These are phyloP conservation scores for Calliopsis andreniformis DNA, from an alignment of 1,140 invertebrate species.

Conservation along the genomic window DNA sequence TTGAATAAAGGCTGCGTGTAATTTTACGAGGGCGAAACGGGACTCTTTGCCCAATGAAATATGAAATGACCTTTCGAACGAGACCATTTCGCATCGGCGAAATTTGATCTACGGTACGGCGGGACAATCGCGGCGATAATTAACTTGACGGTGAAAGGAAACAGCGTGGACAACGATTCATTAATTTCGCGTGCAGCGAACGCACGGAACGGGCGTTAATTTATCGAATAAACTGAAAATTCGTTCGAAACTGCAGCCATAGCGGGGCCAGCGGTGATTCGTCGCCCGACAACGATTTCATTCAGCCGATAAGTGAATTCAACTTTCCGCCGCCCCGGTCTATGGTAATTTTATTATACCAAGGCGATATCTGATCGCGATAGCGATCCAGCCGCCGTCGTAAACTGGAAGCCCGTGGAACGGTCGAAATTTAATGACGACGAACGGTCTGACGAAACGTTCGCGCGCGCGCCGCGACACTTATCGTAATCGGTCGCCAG, in stretches of 20 bases:
- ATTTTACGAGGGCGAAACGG: slow-evolving; percentile 24
- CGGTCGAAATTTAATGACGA: background rate
- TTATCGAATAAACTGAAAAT: background rate
- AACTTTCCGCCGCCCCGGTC: background rate
- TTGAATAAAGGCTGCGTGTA: slow-evolving; percentile 40
- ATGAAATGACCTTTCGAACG: slow-evolving; percentile 33
- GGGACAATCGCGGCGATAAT: background rate
- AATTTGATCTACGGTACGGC: background rate
- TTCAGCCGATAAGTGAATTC: background rate
- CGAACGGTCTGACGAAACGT: background rate
- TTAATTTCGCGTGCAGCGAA: slow-evolving; percentile 1
- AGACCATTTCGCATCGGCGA: background rate
- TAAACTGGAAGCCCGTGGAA: background rate
- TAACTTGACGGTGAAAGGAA: background rate
- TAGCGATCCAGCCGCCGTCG: slow-evolving; percentile 11
- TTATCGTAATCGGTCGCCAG: slow-evolving; percentile 22
- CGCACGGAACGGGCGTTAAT: slow-evolving; percentile 1
- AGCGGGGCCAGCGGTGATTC: background rate
- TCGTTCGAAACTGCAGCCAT: too few relatives aligned
- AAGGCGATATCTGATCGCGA: slow-evolving; percentile 21
- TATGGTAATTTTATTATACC: background rate
- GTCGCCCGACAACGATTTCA: background rate
- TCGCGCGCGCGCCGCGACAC: background rate
- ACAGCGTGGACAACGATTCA: background rate
- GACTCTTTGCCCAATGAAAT: slow-evolving; percentile 30